Base-by-base conservation (phyloP, 2,797 vertebrate genomes). In the Gymnocypris eckloni region DNA sequence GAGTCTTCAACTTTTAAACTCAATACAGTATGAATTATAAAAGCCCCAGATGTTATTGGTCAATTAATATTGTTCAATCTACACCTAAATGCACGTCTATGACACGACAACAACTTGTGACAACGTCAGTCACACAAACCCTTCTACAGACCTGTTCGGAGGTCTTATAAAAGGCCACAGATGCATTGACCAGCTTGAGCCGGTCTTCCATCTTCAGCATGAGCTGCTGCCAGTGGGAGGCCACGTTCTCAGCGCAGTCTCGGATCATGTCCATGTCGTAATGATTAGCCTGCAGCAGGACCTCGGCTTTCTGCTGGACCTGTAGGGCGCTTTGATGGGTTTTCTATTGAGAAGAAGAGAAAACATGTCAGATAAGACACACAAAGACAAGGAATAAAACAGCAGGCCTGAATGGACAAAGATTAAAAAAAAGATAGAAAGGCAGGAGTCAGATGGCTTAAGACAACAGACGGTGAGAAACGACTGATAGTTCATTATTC, bases 151-250 rank as follows among this genome's bases (percentile, higher is more conserved):
- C 98, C 97, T 99, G 98, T 90, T 99, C 98, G 0, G 98, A 99
- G 25, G 98, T 99, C 93, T 99, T 99, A 92, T 99, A 99, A 93
- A 99, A 99, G 91, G 98, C 98, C 82, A 99, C 98, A 0, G 98
- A 99, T 0, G 98, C 98, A 22, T 99, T 99, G 89, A 99, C 98
- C 50, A 99, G 97, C 90, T 99, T 99, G 56, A 99, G 97, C 43
- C 98, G 95, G 89, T 99, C 98, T 90, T 99, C 98, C 98, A 99
- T 99, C 94, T 99, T 99, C 86, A 99, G 96, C 98, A 99, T 99
- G 88, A 99, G 96, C 92, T 99, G 98, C 85, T 99, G 98, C 98
- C 98, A 99, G 82, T 99, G 98, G 2, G 98, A 98, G 70, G 98
- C 98, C 96, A 99, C 89, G 95, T 98, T 99, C 92, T 99, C 98